These are phyloP conservation scores for Hipparchia semele DNA, from an alignment of 2,888 invertebrate genomes.

Conservation along the genomic window DNA sequence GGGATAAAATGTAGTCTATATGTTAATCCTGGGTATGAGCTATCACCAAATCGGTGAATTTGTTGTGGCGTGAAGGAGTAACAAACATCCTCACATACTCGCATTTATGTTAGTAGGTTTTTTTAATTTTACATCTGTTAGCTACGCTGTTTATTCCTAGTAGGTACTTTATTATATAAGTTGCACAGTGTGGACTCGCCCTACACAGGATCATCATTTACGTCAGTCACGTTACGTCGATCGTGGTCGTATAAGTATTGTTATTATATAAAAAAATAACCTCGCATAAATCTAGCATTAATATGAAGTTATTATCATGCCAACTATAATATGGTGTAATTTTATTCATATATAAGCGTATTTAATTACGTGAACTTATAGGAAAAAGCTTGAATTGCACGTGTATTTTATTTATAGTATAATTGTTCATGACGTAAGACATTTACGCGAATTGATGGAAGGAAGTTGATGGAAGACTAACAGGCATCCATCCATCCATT, in stretches of 20 bases:
- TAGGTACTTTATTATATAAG: no score
- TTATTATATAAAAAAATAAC: background rate
- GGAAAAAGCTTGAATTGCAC: conserved; percentile 8
- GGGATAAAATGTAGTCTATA: no score
- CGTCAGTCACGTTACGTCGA: background rate
- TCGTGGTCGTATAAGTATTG: background rate
- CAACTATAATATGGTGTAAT: background rate
- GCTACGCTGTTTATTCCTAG: no score
- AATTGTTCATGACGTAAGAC: background rate
- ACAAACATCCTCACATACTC: no score
- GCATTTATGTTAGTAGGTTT: no score
- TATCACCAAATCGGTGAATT: no score
- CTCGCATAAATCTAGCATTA: conserved; percentile 5
- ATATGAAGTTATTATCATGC: conserved; percentile 16
- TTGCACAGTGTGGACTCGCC: background rate
- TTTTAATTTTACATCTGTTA: no score
- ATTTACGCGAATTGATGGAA: background rate
- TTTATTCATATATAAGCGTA: background rate
- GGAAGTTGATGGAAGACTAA: no score
- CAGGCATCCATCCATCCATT: no score
- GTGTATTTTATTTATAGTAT: background rate
- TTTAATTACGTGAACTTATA: background rate
- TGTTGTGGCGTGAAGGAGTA: no score
- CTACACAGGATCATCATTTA: background rate
- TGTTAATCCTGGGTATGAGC: no score